Base-by-base conservation (phyloP, 2,797 vertebrate species). In the Micrastur ruficollis region DNA sequence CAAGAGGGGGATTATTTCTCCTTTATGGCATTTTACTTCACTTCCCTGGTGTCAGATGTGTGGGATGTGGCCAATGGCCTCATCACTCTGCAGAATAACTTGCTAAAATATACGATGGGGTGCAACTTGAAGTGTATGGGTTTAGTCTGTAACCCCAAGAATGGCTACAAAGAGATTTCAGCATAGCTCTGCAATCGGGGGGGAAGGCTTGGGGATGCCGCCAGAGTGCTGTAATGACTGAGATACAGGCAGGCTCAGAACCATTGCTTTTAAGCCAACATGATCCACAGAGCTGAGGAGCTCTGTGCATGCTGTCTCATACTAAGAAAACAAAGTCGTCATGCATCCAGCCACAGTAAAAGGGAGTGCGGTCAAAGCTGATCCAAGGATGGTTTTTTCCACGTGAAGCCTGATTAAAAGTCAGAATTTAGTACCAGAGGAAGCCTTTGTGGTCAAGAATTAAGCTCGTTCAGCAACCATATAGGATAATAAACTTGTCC, bases 391-490 rank as follows among this genome's bases (percentile, higher is more conserved):
- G 81, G 0, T 20, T 93, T 91, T 90, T 82, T 76, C 71, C 74
- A 67, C 6, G 14, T 46, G 63, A 91, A 80, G 42, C 40, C 29
- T 1, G 5, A 90, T 86, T 80, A 42, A 59, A 85, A 92, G 78
- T 65, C 59, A 78, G 50, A 78, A 76, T 66, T 84, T 70, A 81
- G 74, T 84, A 80, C 59, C 52, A 86, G 78, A 92, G 81, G 46
- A 93, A 93, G 71, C 26, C 59, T 85, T 87, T 96, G 89, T 85
- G 81, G 86, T 80, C 22, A 21, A 91, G 74, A 92, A 85, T 91
- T 91, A 89, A 87, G 93, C 90, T 90, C 12, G 5, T 93, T 95
- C 71, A 92, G 89, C 81, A 94, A 53, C 86, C 61, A 79, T 67
- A 68, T 38, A 67, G 74, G 63, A 86, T 85, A 86, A 92, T 74